Percentiles rank a stretch among this genome's conserved stretches.
Evolutionary conservation across 2,888 invertebrate genomes (phyloP).

Genomic region (Linnaemya vulpina): DNA sequence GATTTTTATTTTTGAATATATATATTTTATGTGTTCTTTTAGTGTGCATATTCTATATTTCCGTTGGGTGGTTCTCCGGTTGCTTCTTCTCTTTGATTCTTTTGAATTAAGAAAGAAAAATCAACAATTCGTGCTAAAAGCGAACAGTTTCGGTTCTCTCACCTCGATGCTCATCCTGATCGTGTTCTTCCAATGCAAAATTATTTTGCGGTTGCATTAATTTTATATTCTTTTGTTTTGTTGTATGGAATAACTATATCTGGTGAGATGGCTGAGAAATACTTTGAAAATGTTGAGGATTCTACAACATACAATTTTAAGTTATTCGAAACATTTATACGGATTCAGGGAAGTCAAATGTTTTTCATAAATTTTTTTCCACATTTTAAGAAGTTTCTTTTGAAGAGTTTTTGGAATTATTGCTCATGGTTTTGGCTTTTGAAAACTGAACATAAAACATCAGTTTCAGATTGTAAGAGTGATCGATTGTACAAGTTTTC

Average conservation of each 20-base stretch:
- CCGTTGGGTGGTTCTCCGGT: slow-evolving; percentile 66
- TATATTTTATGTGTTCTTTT: slow-evolving; percentile 61
- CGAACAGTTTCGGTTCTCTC: slow-evolving; percentile 11
- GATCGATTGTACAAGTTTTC: not conserved
- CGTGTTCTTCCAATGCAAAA: slow-evolving; percentile 60
- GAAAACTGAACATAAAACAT: too few species aligned
- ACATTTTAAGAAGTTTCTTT: too few species aligned
- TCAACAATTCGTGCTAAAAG: not conserved
- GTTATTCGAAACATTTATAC: too few species aligned
- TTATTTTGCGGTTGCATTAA: slow-evolving; percentile 43
- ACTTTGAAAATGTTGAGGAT: too few species aligned
- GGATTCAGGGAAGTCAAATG: too few species aligned
- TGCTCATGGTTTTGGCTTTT: too few species aligned
- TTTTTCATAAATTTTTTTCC: too few species aligned
- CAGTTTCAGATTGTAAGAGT: not conserved
- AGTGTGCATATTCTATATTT: slow-evolving; percentile 64
- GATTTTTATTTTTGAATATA: slow-evolving; percentile 40
- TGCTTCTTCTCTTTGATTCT: slow-evolving; percentile 23
- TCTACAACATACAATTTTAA: too few species aligned
- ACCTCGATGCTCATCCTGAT: slow-evolving; percentile 14
- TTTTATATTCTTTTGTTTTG: not conserved
- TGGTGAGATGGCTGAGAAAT: too few species aligned
- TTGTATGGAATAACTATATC: slow-evolving; percentile 2
- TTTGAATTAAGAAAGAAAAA: not conserved
- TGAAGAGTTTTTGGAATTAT: too few species aligned